Percentiles rank a stretch among this genome's conserved stretches.
These are phyloP conservation scores for Neria commutata DNA, from an alignment of 2,888 invertebrate species.

Conservation along the genomic window DNA sequence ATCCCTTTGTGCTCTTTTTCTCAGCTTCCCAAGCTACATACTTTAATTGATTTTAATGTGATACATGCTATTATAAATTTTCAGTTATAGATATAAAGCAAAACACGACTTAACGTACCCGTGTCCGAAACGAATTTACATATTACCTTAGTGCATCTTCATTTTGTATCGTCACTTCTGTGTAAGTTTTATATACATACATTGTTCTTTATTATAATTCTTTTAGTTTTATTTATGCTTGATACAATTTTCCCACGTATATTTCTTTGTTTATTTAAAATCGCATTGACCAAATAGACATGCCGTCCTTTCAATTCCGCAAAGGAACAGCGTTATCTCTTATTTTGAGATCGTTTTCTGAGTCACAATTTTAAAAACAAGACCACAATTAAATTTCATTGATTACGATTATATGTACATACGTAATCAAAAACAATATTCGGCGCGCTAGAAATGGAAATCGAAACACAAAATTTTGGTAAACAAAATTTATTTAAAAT, in stretches of 20 bases:
- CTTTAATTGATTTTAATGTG: constrained; percentile 23
- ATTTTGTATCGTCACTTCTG: constrained; percentile 34
- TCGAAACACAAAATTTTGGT: no score
- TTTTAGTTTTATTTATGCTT: no score
- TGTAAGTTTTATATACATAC: no score
- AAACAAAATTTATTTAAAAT: no score
- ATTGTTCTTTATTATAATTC: no score
- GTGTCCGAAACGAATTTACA: no score
- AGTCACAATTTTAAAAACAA: no score
- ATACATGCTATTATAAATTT: constrained; percentile 17
- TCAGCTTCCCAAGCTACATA: not conserved
- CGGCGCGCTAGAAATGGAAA: not conserved
- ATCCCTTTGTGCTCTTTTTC: no score
- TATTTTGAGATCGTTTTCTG: no score
- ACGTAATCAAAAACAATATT: not conserved
- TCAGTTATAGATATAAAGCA: constrained; percentile 31
- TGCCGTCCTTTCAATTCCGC: not conserved
- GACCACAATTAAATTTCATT: no score
- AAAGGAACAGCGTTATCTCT: not conserved
- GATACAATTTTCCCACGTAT: not conserved
- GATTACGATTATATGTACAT: no score
- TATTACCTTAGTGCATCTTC: constrained; percentile 29
- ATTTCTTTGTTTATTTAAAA: not conserved
- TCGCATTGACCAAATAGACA: not conserved
- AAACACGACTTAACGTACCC: no score